A percentile compares a stretch with the other conserved stretches of the same genome.
These are phyloP conservation scores for Epinephelus moara DNA, from an alignment of 2,113 vertebrate genomes.

Conservation along the genomic window DNA sequence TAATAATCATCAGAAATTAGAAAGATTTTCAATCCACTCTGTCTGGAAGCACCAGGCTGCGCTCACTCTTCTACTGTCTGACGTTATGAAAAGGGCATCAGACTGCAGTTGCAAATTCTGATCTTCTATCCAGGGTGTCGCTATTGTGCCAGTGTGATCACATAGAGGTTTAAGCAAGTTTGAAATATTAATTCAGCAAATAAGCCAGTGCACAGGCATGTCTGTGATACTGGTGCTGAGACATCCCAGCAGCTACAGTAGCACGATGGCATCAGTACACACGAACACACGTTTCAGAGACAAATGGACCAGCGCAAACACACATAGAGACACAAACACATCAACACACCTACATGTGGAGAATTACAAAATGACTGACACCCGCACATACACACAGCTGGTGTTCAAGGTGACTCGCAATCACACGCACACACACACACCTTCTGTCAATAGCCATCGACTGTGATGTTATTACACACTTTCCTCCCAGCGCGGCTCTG, in stretches of 20 bases:
- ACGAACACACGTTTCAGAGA: conserved; percentile 12
- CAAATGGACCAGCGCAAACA: conserved; percentile 33
- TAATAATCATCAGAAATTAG: conserved; percentile 2
- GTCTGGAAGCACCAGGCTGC: background rate
- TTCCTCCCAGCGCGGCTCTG: conserved; percentile 63
- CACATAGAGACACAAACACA: conserved; percentile 7
- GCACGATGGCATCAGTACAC: background rate
- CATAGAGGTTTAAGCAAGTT: background rate
- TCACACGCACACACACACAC: conserved; percentile 55
- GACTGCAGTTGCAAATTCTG: background rate
- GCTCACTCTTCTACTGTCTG: background rate
- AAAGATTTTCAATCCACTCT: background rate
- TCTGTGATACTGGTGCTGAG: conserved; percentile 5
- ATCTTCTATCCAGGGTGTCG: conserved; percentile 5
- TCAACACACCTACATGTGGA: conserved; percentile 24
- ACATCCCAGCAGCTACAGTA: conserved; percentile 23
- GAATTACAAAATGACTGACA: conserved; percentile 48
- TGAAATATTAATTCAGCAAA: conserved; percentile 8
- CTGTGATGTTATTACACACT: conserved; percentile 78
- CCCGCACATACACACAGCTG: conserved; percentile 51
- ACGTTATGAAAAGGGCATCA: background rate
- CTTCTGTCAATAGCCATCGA: conserved; percentile 79
- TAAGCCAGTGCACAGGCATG: conserved; percentile 17
- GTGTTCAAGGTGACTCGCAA: conserved; percentile 72
- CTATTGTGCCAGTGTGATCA: background rate